A percentile compares a stretch with the other conserved stretches of the same genome.
phyloP scores from a whole-genome alignment of 2,888 invertebrate species.

The Eupsilia transversa region DNA sequence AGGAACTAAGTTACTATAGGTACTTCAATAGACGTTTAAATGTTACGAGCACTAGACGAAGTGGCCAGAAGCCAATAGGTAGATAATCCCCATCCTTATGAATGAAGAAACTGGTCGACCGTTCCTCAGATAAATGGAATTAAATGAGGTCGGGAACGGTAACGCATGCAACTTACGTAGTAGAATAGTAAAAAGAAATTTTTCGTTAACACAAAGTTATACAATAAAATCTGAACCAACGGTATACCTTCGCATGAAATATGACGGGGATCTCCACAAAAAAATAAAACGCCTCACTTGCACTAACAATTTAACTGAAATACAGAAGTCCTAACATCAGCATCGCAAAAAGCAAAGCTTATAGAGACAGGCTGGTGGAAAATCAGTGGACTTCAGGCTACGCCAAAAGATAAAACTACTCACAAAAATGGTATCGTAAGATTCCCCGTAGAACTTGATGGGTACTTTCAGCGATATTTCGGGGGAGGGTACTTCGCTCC shows the following conservation, averaged over 20 bases:
- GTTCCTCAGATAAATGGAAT: conserved; percentile 9
- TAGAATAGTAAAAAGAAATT: neutral
- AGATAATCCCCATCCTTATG: conserved; percentile 17
- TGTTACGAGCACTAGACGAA: neutral
- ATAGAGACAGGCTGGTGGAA: neutral
- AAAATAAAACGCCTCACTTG: neutral
- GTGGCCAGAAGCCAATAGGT: conserved; percentile 17
- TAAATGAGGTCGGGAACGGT: conserved; percentile 23
- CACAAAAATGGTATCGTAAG: conserved; percentile 95
- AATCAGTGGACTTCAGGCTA: neutral
- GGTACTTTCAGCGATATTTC: conserved; percentile 93
- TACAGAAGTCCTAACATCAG: neutral
- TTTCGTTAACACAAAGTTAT: neutral
- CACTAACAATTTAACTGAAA: neutral
- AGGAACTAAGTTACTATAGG: neutral
- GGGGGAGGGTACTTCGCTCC: conserved; percentile 92
- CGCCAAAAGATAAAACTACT: conserved; percentile 87
- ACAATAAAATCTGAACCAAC: neutral
- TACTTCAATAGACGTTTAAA: neutral
- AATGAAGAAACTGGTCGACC: conserved; percentile 10
- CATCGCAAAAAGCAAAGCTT: neutral
- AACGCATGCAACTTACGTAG: neutral
- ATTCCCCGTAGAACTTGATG: conserved; percentile 94
- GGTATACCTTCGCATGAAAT: neutral
- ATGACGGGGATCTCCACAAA: neutral